phyloP scores from a whole-genome alignment of 2,113 vertebrate genomes.

The cattle (Bos taurus) region ARS-UCD2.0 NC_037354.1:38906501-38907000 shows the following conservation, averaged over 20 bases:
- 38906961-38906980: neutral
- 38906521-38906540: neutral
- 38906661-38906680: neutral
- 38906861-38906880: neutral
- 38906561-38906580: no score
- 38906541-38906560: neutral
- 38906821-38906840: neutral
- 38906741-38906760: neutral
- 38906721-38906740: neutral
- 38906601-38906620: neutral
- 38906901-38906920: neutral
- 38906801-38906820: neutral
- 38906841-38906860: neutral
- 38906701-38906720: no score
- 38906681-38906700: neutral
- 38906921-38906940: accelerated
- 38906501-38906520: neutral
- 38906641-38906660: neutral
- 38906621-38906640: neutral
- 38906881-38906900: neutral
- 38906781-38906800: neutral
- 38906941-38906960: neutral
- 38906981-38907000: neutral
- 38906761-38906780: neutral
- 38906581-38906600: neutral